These are phyloP conservation scores for Bimastos eiseni DNA, from an alignment of 2,888 invertebrate species.

Conservation along the genomic window DNA sequence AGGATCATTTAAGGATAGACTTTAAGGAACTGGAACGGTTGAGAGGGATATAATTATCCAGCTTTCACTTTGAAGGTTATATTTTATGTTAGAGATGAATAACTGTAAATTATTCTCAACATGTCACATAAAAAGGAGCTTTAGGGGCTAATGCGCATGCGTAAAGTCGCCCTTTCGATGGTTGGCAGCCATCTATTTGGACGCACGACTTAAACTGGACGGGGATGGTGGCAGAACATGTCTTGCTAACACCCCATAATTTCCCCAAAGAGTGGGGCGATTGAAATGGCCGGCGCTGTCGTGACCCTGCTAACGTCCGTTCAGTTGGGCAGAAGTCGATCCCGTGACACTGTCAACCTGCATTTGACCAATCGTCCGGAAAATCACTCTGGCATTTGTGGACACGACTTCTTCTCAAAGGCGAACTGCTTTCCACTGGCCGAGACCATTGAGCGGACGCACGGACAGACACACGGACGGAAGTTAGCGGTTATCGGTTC, in stretches of 20 bases:
- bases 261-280: constrained; percentile 13
- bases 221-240: neutral
- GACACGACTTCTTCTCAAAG: neutral
- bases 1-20: too few species aligned
- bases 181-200: constrained; percentile 4
- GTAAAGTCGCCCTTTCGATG: neutral
- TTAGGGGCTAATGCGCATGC: neutral
- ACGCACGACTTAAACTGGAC: neutral
- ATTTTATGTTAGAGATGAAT: neutral
- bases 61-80: too few species aligned
- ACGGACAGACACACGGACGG: neutral
- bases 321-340: neutral
- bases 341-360: constrained; percentile 13
- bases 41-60: too few species aligned
- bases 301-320: neutral
- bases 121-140: neutral
- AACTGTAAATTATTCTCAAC: neutral
- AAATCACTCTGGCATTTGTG: neutral
- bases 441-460: neutral
- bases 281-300: neutral
- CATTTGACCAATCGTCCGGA: neutral
- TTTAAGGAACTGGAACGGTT: too few species aligned
- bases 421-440: neutral
- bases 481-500: constrained; percentile 6
- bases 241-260: constrained; percentile 6